Evolutionary conservation across 2,113 vertebrate species (phyloP).

Genomic region (Salvelinus namaycush): DNA sequence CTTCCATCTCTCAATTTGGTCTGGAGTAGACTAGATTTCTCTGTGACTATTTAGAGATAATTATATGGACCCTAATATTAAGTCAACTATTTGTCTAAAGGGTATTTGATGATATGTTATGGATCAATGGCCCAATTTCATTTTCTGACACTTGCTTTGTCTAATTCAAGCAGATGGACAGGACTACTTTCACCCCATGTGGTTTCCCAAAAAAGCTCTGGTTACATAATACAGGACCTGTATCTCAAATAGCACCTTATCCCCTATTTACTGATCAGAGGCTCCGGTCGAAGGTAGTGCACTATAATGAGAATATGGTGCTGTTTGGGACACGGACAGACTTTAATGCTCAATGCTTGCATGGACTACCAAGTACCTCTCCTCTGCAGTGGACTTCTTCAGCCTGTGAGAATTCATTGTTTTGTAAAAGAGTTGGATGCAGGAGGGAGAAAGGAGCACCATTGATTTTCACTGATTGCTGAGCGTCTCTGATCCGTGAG

Average conservation of each 20-base stretch:
- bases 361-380: slow-evolving; percentile 10
- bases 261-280: too few relatives aligned
- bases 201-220: slow-evolving; percentile 3
- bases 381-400: slow-evolving; percentile 7
- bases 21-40: too few relatives aligned
- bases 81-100: neutral
- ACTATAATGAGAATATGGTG: too few relatives aligned
- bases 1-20: too few relatives aligned
- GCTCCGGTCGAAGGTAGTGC: too few relatives aligned
- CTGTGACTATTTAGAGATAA: too few relatives aligned
- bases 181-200: neutral
- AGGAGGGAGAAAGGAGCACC: slow-evolving; percentile 18
- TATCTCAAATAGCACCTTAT: slow-evolving; percentile 23
- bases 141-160: slow-evolving; percentile 1
- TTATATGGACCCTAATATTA: neutral
- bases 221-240: slow-evolving; percentile 13
- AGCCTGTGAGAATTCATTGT: slow-evolving; percentile 44
- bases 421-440: slow-evolving; percentile 27
- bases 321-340: too few relatives aligned
- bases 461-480: slow-evolving; percentile 49
- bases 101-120: neutral
- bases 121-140: slow-evolving; percentile 24
- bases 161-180: slow-evolving; percentile 4
- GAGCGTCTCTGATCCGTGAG: slow-evolving; percentile 38
- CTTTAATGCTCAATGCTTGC: neutral